These are phyloP conservation scores for Agapornis roseicollis DNA, from an alignment of 2,113 vertebrate genomes.

Conservation along the genomic window DNA sequence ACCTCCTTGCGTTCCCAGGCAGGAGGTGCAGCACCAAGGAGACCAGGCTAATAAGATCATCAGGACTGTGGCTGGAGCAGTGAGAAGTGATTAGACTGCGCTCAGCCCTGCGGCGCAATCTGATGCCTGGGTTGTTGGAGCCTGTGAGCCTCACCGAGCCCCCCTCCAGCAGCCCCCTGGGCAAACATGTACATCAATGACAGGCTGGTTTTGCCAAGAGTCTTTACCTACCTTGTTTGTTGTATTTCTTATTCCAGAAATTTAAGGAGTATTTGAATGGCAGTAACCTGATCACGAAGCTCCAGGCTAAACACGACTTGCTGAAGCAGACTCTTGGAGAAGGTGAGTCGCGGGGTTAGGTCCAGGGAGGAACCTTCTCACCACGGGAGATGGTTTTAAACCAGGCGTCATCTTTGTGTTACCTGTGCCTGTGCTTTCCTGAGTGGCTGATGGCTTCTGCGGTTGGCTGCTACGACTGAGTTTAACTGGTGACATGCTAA, in stretches of 20 bases:
- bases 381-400: not conserved
- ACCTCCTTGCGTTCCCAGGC: not conserved
- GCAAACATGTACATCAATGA: not conserved
- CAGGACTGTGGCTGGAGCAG: not conserved
- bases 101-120: not conserved
- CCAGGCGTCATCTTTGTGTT: not conserved
- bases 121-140: not conserved
- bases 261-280: slow-evolving; percentile 98
- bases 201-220: not conserved
- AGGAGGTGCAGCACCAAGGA: not conserved
- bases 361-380: not conserved
- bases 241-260: slow-evolving; percentile 80
- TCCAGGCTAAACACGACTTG: slow-evolving; percentile 97
- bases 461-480: not conserved
- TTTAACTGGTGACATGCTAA: not conserved
- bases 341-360: slow-evolving; percentile 75
- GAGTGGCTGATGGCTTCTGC: not conserved
- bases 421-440: not conserved
- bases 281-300: slow-evolving; percentile 96
- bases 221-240: not conserved
- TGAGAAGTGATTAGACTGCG: not conserved
- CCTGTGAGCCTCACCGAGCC: not conserved
- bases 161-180: not conserved
- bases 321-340: slow-evolving; percentile 96
- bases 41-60: not conserved